A percentile compares a stretch with the other conserved stretches of the same genome.
Conservation (phyloP, 2,797 vertebrate species). For the Alosa sapidissima region DNA sequence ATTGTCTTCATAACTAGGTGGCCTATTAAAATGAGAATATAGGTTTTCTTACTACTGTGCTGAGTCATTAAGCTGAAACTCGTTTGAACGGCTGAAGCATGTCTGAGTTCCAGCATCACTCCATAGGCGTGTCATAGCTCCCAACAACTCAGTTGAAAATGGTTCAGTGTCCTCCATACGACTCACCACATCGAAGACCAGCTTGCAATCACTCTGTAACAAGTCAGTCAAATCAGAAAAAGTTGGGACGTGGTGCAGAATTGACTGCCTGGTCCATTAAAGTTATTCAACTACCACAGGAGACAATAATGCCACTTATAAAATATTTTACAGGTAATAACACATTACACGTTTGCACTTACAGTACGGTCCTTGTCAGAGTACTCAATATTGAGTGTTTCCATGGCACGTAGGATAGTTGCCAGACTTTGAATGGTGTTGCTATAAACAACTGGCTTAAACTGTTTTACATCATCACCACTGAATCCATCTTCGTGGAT, state of each 20-base stretch:
- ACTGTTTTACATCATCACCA: constrained; percentile 96
- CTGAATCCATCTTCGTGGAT: constrained; percentile 98
- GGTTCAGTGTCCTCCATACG: constrained; percentile 99
- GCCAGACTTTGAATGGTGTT: constrained; percentile 98
- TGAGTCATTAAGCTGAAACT: constrained; percentile 97
- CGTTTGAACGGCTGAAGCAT: constrained; percentile 91
- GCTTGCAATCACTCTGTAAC: constrained; percentile 87
- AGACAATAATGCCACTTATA: not conserved
- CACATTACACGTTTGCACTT: constrained; percentile 59
- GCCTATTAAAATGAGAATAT: not conserved
- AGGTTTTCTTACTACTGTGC: constrained; percentile 83
- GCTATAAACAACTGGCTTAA: constrained; percentile 97
- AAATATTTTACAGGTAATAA: not conserved
- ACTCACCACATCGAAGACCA: constrained; percentile 92
- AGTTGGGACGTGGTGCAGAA: no score
- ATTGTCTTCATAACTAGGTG: no score
- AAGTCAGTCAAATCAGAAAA: no score
- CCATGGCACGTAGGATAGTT: constrained; percentile 95
- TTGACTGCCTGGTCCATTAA: not conserved
- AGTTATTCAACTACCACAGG: not conserved
- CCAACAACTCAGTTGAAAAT: constrained; percentile 91
- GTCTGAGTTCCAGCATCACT: constrained; percentile 89
- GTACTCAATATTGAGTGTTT: constrained; percentile 92
- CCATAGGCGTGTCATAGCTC: constrained; percentile 93
- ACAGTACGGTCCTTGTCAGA: constrained; percentile 91